Percentiles rank a stretch among this genome's conserved stretches.
Evolutionary conservation across 1,140 invertebrate genomes (phyloP).

Genomic region (Oreohelix idahoensis): DNA sequence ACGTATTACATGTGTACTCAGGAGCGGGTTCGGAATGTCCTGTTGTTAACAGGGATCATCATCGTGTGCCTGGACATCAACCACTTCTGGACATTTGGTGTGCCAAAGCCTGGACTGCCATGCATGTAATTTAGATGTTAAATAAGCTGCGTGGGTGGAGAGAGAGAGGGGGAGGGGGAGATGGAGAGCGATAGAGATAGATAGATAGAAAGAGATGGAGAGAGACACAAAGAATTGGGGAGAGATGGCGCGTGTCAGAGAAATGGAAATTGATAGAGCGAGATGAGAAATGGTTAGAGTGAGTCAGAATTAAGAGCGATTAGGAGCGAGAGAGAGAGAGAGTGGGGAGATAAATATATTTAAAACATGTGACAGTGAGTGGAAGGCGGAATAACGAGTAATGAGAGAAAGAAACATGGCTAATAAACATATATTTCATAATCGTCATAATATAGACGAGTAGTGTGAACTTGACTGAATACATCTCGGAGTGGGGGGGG

Average conservation of each 20-base stretch:
- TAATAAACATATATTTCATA: no score
- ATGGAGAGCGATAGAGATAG: neutral
- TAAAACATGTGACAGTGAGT: no score
- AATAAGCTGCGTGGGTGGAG: neutral
- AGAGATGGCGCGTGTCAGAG: neutral
- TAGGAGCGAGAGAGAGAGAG: neutral
- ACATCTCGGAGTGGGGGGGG: no score
- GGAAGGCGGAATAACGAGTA: no score
- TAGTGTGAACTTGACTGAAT: no score
- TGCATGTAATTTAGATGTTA: conserved; percentile 39
- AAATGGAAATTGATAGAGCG: neutral
- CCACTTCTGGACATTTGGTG: conserved; percentile 70
- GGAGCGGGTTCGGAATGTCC: conserved; percentile 63
- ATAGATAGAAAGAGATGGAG: neutral
- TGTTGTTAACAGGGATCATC: conserved; percentile 65
- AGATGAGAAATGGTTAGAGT: no score
- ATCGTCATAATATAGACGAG: no score
- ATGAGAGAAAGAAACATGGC: no score
- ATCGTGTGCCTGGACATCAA: conserved; percentile 69
- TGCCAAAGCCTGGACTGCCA: conserved; percentile 35
- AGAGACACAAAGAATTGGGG: neutral
- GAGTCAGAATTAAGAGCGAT: no score
- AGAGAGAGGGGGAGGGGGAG: conserved; percentile 5
- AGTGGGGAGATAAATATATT: neutral
- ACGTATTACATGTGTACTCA: conserved; percentile 66